Percentiles rank a stretch among this genome's conserved stretches.
These are phyloP conservation scores for Chelmon rostratus DNA, from an alignment of 2,797 vertebrate genomes.

Conservation along the genomic window DNA sequence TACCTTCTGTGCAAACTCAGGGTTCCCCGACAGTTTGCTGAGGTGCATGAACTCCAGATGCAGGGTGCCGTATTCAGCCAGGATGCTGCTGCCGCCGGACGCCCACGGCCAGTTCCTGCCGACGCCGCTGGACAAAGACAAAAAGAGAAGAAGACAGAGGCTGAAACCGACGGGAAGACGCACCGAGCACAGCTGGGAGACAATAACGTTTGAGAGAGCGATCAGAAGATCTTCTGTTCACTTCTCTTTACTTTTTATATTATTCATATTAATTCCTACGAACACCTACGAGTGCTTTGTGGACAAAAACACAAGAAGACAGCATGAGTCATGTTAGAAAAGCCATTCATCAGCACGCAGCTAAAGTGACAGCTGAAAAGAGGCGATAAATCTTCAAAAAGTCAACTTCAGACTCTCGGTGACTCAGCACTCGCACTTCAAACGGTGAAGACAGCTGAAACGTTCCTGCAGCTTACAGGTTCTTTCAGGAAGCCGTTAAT, in stretches of 20 bases:
- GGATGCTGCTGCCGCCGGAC: slow-evolving; percentile 98
- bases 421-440: slow-evolving; percentile 16
- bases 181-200: background rate
- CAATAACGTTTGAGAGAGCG: background rate
- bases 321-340: slow-evolving; percentile 6
- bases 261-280: background rate
- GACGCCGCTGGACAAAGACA: slow-evolving; percentile 86
- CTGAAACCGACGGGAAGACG: background rate
- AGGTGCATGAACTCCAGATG: slow-evolving; percentile 98
- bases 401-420: background rate
- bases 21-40: slow-evolving; percentile 94
- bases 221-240: background rate
- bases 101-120: slow-evolving; percentile 99
- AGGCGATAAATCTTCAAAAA: slow-evolving; percentile 1
- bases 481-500: slow-evolving; percentile 1
- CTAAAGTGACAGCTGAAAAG: slow-evolving; percentile 2
- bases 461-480: background rate
- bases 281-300: background rate
- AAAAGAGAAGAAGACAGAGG: background rate
- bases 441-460: slow-evolving; percentile 3
- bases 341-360: background rate
- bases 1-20: slow-evolving; percentile 97
- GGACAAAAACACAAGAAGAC: background rate
- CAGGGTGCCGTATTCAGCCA: slow-evolving; percentile 97
- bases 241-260: background rate